phyloP scores from a whole-genome alignment of 2,888 invertebrate species.

The Hyposoter dolosus region DNA sequence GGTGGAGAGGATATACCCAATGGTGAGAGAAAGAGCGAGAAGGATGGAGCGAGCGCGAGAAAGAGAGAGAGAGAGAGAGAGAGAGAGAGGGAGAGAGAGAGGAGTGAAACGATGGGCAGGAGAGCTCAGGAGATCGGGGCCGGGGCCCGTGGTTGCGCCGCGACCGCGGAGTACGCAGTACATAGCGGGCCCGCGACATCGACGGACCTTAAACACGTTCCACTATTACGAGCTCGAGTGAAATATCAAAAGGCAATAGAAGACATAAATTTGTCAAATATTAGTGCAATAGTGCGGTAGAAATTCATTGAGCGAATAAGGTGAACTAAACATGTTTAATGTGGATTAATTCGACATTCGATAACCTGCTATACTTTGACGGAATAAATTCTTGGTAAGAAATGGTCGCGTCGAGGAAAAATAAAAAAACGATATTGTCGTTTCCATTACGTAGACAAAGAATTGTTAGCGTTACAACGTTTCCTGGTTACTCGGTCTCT shows the following conservation, averaged over 20 bases:
- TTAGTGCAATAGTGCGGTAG: conserved; percentile 33
- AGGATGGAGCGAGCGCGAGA: conserved; percentile 29
- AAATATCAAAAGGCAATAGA: conserved; percentile 24
- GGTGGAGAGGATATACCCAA: conserved; percentile 55
- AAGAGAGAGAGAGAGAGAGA: conserved; percentile 49
- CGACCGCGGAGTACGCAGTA: conserved; percentile 71
- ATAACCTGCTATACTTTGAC: conserved; percentile 30
- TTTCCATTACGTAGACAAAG: not conserved
- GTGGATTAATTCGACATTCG: conserved; percentile 59
- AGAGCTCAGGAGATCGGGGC: conserved; percentile 77
- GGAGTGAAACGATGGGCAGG: conserved; percentile 66
- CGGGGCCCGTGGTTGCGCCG: conserved; percentile 69
- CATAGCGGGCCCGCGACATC: conserved; percentile 72
- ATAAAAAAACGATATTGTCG: not conserved
- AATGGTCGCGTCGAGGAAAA: not conserved
- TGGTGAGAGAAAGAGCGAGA: conserved; percentile 55
- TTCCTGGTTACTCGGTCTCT: conserved; percentile 34
- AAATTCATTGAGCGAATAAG: conserved; percentile 13
- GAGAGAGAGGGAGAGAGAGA: conserved; percentile 47
- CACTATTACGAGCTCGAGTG: conserved; percentile 55
- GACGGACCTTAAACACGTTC: conserved; percentile 68
- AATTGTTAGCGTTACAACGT: not conserved
- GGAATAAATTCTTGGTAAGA: conserved; percentile 56
- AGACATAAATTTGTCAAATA: not conserved
- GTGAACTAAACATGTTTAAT: conserved; percentile 58